phyloP scores from a whole-genome alignment of 2,113 vertebrate species.

The Nothocercus julius region DNA sequence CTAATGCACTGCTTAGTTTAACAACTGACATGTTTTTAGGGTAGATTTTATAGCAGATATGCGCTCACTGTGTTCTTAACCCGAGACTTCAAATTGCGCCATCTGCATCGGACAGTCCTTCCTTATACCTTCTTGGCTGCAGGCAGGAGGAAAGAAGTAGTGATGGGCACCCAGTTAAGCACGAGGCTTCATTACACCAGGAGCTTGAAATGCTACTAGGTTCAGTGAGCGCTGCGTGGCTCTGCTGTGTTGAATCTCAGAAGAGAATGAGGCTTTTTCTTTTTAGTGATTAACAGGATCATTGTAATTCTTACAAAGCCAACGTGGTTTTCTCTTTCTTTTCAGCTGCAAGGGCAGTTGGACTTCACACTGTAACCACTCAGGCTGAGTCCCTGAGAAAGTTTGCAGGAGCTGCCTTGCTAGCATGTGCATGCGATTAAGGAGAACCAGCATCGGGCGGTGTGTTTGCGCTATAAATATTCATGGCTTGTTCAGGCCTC shows the following conservation, averaged over 20 bases:
- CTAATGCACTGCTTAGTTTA: constrained; percentile 66
- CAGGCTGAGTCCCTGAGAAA: constrained; percentile 17
- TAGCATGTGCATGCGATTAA: constrained; percentile 24
- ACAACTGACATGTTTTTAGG: constrained; percentile 61
- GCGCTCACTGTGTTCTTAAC: constrained; percentile 51
- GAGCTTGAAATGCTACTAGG: constrained; percentile 35
- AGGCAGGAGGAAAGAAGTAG: constrained; percentile 44
- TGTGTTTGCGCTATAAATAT: constrained; percentile 47
- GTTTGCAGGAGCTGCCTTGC: neutral
- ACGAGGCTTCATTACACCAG: constrained; percentile 41
- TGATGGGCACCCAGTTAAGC: constrained; percentile 60
- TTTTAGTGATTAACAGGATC: constrained; percentile 37
- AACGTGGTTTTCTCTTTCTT: constrained; percentile 34
- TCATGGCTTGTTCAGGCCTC: neutral
- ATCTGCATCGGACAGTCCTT: constrained; percentile 55
- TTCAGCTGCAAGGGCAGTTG: constrained; percentile 46
- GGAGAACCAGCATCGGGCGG: neutral
- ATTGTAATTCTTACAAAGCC: constrained; percentile 53
- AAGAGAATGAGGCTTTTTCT: neutral
- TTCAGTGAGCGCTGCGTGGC: constrained; percentile 34
- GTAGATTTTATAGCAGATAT: constrained; percentile 57
- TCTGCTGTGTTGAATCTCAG: constrained; percentile 35
- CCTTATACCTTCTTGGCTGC: constrained; percentile 52
- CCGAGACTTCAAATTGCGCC: constrained; percentile 41
- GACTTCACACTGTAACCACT: constrained; percentile 52